phyloP scores from a whole-genome alignment of 2,888 invertebrate genomes.

The Cerceris rybyensis region DNA sequence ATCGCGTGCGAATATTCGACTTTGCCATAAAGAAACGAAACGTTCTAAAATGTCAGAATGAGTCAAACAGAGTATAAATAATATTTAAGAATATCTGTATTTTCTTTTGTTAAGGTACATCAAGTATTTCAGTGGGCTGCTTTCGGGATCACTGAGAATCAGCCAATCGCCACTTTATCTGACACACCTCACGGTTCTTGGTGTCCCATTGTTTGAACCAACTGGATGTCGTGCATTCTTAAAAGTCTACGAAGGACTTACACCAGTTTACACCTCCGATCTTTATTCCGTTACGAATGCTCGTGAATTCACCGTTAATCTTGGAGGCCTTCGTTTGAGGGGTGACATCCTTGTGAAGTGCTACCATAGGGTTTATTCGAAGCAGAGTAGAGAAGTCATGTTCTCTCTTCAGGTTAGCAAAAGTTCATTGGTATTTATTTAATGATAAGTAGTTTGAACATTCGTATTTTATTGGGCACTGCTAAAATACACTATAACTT shows the following conservation, averaged over 20 bases:
- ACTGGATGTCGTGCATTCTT: constrained; percentile 89
- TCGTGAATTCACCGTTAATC: constrained; percentile 87
- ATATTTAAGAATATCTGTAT: background rate
- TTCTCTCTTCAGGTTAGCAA: constrained; percentile 78
- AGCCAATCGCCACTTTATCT: constrained; percentile 93
- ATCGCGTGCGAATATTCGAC: no score
- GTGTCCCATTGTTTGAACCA: constrained; percentile 88
- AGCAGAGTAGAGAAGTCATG: constrained; percentile 80
- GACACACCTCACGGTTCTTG: constrained; percentile 92
- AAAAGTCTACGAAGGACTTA: constrained; percentile 95
- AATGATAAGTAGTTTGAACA: background rate
- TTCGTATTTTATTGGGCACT: no score
- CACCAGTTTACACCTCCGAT: constrained; percentile 93
- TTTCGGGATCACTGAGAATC: constrained; percentile 94
- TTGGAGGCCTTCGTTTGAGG: constrained; percentile 88
- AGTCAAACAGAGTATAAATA: background rate
- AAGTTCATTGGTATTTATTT: background rate
- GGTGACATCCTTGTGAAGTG: constrained; percentile 96
- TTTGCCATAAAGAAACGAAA: no score
- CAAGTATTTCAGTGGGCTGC: constrained; percentile 94
- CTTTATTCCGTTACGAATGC: constrained; percentile 83
- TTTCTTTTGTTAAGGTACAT: constrained; percentile 87
- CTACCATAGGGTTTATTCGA: constrained; percentile 87
- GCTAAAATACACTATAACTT: no score
- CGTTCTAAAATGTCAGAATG: no score